Conservation (phyloP, 2,113 vertebrate genomes). For the human (Homo sapiens) region GRCh38 chr9:129266501-129267000, state of each 20-base stretch:
- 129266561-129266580: background rate
- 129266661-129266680: background rate
- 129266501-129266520: background rate
- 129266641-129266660: background rate
- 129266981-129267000: background rate
- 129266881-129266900: background rate
- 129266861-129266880: background rate
- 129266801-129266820: fast-evolving
- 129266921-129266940: background rate
- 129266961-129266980: background rate
- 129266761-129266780: background rate
- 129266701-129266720: too few relatives aligned
- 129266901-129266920: background rate
- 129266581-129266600: background rate
- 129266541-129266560: background rate
- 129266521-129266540: background rate
- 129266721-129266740: background rate
- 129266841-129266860: fast-evolving
- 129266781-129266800: background rate
- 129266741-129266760: background rate
- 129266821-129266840: fast-evolving
- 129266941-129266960: background rate
- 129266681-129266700: fast-evolving
- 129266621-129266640: background rate
- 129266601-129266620: background rate